Base-by-base conservation (phyloP, 2,888 invertebrate genomes). In the Temnothorax unifasciatus region DNA sequence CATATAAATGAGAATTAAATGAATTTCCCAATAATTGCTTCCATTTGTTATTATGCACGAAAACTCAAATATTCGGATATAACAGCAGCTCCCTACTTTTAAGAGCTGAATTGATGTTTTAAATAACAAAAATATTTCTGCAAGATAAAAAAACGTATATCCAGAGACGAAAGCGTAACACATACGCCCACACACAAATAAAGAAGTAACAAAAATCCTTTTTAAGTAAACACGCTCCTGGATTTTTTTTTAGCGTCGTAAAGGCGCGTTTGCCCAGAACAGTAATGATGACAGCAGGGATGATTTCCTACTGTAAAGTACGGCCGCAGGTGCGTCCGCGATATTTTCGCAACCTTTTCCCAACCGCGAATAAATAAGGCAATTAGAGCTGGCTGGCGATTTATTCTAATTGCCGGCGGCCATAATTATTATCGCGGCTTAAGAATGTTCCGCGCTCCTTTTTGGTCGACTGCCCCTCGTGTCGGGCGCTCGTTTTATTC, bases 381-480 rank as follows among this genome's bases (percentile, higher is more conserved):
- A 92, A 92, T 93, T 93, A 93, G 47, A 66, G 92, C 89, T 69
- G 64, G 85, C 85, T 85, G 86, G 82, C 89, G 91, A 92, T 92
- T 93, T 93, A 93, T 92, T 92, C 91, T 93, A 93, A 93, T 93
- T 93, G 92, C 89, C 79, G 29, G 87, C 79, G 64, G 87, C 86
- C 88, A 90, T 93, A 93, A 93, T 93, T 93, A 93, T 92, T 90
- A 91, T 92, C 91, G 90, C 90, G 89, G 92, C 90, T 92, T 90
- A 91, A 90, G 90, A 89, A 85, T 88, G 86, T 87, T 84, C 3
- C 87, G 77, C 41, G 59, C 29, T 68, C 61, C 82, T 71, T 84
- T 64, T 64, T 52, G 50, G 61, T 75, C 63, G 66, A 82, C 68
- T 77, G 52, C 69, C 44, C 29, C 29, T 15, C 61, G 77, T 29